A percentile compares a stretch with the other conserved stretches of the same genome.
Conservation (phyloP, 2,113 vertebrate species). For the Rhodinocichla rosea region DNA sequence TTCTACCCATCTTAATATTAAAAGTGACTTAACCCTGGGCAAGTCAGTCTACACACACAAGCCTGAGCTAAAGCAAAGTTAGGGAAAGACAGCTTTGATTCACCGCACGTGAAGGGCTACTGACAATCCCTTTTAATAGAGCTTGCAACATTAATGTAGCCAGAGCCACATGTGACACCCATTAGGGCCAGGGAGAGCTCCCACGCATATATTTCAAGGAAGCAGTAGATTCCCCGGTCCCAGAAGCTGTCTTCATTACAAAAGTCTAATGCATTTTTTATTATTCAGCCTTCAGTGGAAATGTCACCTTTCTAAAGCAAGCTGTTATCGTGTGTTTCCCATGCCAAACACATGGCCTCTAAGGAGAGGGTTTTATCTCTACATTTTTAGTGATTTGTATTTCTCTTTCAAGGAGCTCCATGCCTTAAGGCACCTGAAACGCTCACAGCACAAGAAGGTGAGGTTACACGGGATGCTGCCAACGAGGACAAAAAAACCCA, state of each 20-base stretch:
- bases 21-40: conserved; percentile 40
- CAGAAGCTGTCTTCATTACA: conserved; percentile 74
- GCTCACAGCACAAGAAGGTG: conserved; percentile 75
- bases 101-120: not conserved
- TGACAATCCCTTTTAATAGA: conserved; percentile 34
- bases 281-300: conserved; percentile 84
- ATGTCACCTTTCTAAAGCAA: conserved; percentile 91
- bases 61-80: conserved; percentile 24
- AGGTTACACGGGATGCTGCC: conserved; percentile 19
- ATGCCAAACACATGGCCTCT: conserved; percentile 86
- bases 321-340: conserved; percentile 79
- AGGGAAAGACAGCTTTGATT: conserved; percentile 51
- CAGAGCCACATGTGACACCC: conserved; percentile 36
- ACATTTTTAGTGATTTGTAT: conserved; percentile 86
- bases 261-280: conserved; percentile 76
- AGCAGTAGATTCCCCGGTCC: conserved; percentile 26
- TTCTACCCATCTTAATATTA: conserved; percentile 38
- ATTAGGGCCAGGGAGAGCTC: conserved; percentile 53
- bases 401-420: conserved; percentile 92
- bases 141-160: conserved; percentile 41
- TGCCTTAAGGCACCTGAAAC: conserved; percentile 84
- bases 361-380: conserved; percentile 85
- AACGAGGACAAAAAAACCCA: not conserved
- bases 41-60: not conserved
- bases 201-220: conserved; percentile 55